Evolutionary conservation across 2,797 vertebrate genomes (phyloP).

Genomic region (Pterois miles): DNA sequence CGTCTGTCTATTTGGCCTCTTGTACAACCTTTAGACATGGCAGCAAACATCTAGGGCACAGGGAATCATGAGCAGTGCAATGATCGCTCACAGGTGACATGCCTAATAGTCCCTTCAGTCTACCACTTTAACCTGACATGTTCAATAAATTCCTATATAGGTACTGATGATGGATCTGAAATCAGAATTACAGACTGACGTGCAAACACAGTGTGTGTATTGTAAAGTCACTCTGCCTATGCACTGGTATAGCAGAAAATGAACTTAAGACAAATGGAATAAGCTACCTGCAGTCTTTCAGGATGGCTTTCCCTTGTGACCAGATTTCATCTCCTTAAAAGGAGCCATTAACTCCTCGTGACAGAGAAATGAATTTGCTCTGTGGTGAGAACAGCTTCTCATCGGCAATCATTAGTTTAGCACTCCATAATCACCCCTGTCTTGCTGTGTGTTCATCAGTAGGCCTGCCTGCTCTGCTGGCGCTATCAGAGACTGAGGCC

Average conservation of each 20-base stretch:
- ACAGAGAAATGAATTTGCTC: slow-evolving; percentile 79
- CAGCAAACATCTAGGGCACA: slow-evolving; percentile 19
- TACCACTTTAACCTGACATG: slow-evolving; percentile 70
- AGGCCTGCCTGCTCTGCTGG: slow-evolving; percentile 58
- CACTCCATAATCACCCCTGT: slow-evolving; percentile 79
- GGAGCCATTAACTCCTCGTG: slow-evolving; percentile 78
- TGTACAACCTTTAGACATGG: slow-evolving; percentile 39
- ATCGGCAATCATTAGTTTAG: slow-evolving; percentile 83
- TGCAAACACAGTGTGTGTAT: background rate
- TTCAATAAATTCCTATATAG: slow-evolving; percentile 63
- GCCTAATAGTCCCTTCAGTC: slow-evolving; percentile 63
- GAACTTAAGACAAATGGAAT: slow-evolving; percentile 60
- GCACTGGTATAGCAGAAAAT: slow-evolving; percentile 26
- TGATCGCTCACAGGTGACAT: slow-evolving; percentile 67
- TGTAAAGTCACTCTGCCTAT: background rate
- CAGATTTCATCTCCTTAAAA: slow-evolving; percentile 81
- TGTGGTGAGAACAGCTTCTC: slow-evolving; percentile 77
- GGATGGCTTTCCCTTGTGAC: slow-evolving; percentile 66
- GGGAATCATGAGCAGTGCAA: slow-evolving; percentile 24
- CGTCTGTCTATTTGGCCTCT: slow-evolving; percentile 22
- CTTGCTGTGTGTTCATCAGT: slow-evolving; percentile 75
- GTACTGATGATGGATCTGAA: slow-evolving; percentile 60
- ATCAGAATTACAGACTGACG: slow-evolving; percentile 35
- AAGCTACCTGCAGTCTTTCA: slow-evolving; percentile 63
- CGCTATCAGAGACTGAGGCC: slow-evolving; percentile 73